Evolutionary conservation across 1,140 invertebrate species (phyloP).

Genomic region (Panulirus ornatus): DNA sequence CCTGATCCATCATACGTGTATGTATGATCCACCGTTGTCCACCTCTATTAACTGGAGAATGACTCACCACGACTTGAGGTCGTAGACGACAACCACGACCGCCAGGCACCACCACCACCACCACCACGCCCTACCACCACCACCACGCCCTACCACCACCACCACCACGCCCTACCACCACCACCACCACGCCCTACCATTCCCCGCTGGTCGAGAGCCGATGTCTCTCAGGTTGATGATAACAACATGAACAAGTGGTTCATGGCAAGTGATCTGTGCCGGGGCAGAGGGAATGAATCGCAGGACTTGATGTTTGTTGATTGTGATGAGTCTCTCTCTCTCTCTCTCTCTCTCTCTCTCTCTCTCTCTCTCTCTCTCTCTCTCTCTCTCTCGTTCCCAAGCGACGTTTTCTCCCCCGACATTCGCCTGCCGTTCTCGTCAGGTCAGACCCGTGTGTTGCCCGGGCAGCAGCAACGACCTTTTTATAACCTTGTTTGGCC

Average conservation of each 20-base stretch:
- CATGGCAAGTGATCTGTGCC: neutral
- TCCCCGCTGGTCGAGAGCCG: neutral
- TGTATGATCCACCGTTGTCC: too few species aligned
- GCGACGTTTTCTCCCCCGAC: neutral
- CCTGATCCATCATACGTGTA: too few species aligned
- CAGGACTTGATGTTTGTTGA: neutral
- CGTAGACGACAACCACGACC: too few species aligned
- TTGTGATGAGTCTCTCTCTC: neutral
- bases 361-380: constrained; percentile 7
- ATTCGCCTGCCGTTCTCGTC: neutral
- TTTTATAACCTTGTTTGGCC: neutral
- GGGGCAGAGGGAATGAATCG: neutral
- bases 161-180: too few species aligned
- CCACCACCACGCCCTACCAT: neutral
- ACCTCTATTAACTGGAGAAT: too few species aligned
- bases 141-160: too few species aligned
- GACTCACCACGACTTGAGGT: too few species aligned
- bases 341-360: neutral
- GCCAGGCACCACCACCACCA: too few species aligned
- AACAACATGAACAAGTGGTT: neutral
- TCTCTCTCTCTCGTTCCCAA: constrained; percentile 19
- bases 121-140: too few species aligned
- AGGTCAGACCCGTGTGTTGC: neutral
- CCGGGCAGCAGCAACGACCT: neutral
- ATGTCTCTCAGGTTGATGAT: neutral